Evolutionary conservation across 2,888 invertebrate genomes (phyloP).

Genomic region (Cephus nigrinus): DNA sequence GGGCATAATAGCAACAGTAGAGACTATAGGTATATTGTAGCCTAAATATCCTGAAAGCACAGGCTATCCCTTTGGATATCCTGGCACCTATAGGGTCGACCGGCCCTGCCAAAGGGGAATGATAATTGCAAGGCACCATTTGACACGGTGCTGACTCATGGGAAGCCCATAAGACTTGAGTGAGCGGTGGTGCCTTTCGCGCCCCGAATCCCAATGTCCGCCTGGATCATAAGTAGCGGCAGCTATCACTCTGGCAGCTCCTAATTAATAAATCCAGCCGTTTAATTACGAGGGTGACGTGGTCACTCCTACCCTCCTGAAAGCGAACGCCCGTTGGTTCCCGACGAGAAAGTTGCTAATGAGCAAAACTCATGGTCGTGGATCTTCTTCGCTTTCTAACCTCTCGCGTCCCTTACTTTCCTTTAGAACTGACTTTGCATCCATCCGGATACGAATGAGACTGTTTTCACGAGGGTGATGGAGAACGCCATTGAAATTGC

Average conservation of each 20-base stretch:
- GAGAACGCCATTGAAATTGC: background rate
- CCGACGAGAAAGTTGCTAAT: conserved; percentile 20
- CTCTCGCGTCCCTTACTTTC: background rate
- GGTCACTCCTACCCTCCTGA: conserved; percentile 6
- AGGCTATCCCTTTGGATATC: background rate
- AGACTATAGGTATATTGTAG: background rate
- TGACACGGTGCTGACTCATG: conserved; percentile 16
- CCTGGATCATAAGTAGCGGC: background rate
- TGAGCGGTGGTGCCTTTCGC: background rate
- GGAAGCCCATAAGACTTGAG: background rate
- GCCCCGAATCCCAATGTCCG: conserved; percentile 4
- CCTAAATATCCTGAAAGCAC: background rate
- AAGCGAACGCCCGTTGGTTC: background rate
- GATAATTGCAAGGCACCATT: conserved; percentile 11
- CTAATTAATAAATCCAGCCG: conserved; percentile 11
- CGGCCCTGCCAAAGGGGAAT: background rate
- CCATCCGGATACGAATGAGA: background rate
- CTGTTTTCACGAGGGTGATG: background rate
- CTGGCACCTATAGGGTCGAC: background rate
- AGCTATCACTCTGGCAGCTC: background rate
- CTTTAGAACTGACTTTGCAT: background rate
- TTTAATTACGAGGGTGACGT: conserved; percentile 10
- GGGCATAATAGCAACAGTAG: background rate
- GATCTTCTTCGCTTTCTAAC: conserved; percentile 16
- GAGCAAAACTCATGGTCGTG: conserved; percentile 33